Conservation (phyloP, 2,797 vertebrate genomes). For the Tapera naevia region DNA sequence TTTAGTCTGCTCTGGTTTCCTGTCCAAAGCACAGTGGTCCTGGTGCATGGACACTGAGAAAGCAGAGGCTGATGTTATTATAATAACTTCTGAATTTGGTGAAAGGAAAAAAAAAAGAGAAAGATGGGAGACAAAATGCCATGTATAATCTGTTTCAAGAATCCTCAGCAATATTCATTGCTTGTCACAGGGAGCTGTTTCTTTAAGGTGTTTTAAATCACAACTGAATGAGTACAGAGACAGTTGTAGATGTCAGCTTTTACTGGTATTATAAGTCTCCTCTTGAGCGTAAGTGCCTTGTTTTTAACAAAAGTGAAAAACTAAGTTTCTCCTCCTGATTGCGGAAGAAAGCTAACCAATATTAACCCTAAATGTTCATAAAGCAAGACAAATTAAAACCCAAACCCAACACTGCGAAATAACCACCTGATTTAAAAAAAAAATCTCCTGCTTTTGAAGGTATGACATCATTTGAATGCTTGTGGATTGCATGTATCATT, state of each 20-base stretch:
- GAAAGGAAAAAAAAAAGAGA: not conserved
- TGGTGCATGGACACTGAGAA: not conserved
- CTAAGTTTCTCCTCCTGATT: not conserved
- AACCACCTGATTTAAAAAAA: not conserved
- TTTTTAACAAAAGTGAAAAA: not conserved
- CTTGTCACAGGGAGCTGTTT: not conserved
- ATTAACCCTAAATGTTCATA: not conserved
- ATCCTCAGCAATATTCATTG: not conserved
- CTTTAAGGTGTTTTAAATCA: not conserved
- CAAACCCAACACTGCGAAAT: not conserved
- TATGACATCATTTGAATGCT: not conserved
- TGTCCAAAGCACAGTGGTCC: not conserved
- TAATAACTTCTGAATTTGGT: not conserved
- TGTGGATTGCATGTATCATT: not conserved
- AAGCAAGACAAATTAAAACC: not conserved
- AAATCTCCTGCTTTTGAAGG: not conserved
- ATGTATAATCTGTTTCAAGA: not conserved
- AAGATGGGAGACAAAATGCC: not conserved
- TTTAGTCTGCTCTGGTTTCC: not conserved
- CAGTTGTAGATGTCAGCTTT: not conserved
- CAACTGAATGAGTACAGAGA: not conserved
- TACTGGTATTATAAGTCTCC: not conserved
- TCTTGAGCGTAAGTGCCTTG: not conserved
- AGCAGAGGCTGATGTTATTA: fast-evolving
- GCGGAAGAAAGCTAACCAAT: not conserved